Evolutionary conservation across 2,888 invertebrate genomes (phyloP).

Genomic region (Xestia xanthographa): DNA sequence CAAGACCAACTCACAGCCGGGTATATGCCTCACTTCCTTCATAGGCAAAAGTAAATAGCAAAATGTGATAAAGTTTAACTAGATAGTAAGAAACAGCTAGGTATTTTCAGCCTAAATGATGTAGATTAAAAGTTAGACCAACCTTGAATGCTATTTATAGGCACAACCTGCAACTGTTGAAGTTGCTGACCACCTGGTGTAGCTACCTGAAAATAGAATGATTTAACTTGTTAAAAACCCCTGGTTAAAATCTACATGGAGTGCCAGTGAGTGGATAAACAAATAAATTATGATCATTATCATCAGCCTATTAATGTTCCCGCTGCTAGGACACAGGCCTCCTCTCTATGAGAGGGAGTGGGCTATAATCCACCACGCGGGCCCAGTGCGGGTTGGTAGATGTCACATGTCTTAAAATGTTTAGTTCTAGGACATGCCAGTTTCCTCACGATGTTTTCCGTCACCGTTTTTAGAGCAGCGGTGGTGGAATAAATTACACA

Average conservation of each 20-base stretch:
- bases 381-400: too few relatives aligned
- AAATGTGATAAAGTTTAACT: background rate
- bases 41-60: background rate
- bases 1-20: background rate
- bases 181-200: slow-evolving; percentile 91
- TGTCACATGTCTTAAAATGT: too few relatives aligned
- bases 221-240: background rate
- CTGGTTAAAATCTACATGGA: background rate
- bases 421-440: too few relatives aligned
- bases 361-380: too few relatives aligned
- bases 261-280: background rate
- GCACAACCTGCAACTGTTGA: slow-evolving; percentile 94
- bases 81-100: background rate
- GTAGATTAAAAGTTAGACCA: background rate
- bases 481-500: too few relatives aligned
- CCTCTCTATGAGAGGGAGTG: too few relatives aligned
- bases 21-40: background rate
- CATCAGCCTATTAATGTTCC: too few relatives aligned
- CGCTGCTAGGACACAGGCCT: too few relatives aligned
- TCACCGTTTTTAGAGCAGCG: too few relatives aligned
- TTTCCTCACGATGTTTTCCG: too few relatives aligned
- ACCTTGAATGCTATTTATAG: slow-evolving; percentile 92
- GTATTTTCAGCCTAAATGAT: background rate
- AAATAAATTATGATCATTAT: too few relatives aligned
- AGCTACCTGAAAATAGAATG: slow-evolving; percentile 87